Evolutionary conservation across 2,113 vertebrate genomes (phyloP), one percentile per base, ranked within the genome.

Genomic region (Alces alces): DNA sequence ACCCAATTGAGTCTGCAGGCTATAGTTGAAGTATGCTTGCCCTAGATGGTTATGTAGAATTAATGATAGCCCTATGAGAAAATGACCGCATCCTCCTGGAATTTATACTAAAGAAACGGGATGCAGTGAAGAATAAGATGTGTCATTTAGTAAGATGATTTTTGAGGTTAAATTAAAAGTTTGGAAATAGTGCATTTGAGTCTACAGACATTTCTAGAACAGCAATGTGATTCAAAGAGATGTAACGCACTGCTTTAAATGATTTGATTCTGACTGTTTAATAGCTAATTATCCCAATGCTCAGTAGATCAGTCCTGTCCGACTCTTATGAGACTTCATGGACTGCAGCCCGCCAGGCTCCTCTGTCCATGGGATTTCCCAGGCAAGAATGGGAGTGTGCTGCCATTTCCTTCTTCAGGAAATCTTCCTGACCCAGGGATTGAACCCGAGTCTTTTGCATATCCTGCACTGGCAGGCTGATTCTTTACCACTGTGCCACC

Each of bases 151-250:
- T 83, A 70, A 89, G 9, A 86, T 78, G n/a, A 83, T 45, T 79
- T 89, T 50, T 89, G 30, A 93, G 52, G 57, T 39, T 96, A 82
- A 95, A 96, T 93, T 91, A 89, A 64, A 89, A 43, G n/a, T 43
- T 76, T 76, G 7, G 52, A 73, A 95, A 60, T 30, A 86, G 92
- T 92, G 2, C 92, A 91, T 57, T 43, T 88, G 50, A 93, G 50
- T 47, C 82, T 73, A 45, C 25, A 3, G 45, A 47, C n/a, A 54
- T 28, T 87, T 96, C 85, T 83, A 57, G 80, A 78, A 92, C 45
- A 36, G 19, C 25, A 79, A 57, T 14, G 3, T 90, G 36, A 95
- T 58, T 97, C 50, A 57, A 95, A 95, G 76, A 95, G 39, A 94
- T 55, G 21, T 25, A 27, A 93, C 21, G 5, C 25, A 60, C 1